Evolutionary conservation across 1,140 invertebrate species (phyloP), one percentile per base, ranked within the genome.

Genomic region (Scaptomyza montana): DNA sequence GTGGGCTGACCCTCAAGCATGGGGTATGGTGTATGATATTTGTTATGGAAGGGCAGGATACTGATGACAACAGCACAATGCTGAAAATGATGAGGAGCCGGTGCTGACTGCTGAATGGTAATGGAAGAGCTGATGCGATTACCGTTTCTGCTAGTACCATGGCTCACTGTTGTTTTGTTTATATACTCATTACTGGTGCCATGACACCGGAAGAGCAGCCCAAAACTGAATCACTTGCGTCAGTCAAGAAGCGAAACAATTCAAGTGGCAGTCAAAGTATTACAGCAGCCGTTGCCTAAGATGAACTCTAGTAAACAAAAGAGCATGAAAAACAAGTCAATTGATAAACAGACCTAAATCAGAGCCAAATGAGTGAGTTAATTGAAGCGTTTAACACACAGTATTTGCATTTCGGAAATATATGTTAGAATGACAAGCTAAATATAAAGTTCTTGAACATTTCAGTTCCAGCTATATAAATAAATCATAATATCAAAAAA

Each of bases 91-190:
- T 65, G 68, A 56, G 50, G 67, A 72, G 45, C 39, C 47, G 54
- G 46, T 51, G 19, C 43, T 56, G 65, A 74, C 49, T 46, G 46
- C 33, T 62, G 49, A 45, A 41, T 41, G 12, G 3, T n/a, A 10
- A 12, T 43, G 50, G 41, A n/a, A 53, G 33, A 59, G 41, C 30
- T 55, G 54, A 67, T 54, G 55, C 61, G 53, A 71, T 57, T 65
- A 57, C 46, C 30, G 21, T 13, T 36, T 25, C 21, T 25, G 21
- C 21, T 25, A 16, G 16, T 16, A 25, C 21, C 21, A 25, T 25
- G 21, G n/a, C 19, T 47, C 33, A n/a, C 4, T 36, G 13, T 51
- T 51, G 46, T 61, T 76, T 77, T 84, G 78, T 86, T 84, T 77
- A 86, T 63, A 67, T 80, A 74, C 8, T 36, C 8, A 7, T 8